Evolutionary conservation across 2,888 invertebrate genomes (phyloP).

Genomic region (Empis stercorea): DNA sequence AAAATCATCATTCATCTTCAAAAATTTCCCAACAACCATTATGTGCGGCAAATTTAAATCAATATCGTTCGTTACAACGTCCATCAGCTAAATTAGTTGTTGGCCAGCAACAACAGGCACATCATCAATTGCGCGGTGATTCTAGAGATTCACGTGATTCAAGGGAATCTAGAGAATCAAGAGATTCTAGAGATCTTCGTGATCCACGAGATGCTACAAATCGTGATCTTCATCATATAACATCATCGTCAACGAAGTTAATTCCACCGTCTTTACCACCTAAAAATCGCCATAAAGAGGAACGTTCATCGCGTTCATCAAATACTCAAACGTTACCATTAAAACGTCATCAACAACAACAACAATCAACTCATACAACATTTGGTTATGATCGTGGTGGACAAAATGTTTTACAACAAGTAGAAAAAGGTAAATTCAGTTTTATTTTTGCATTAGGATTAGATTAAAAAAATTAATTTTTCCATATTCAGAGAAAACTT

Average conservation of each 20-base stretch:
- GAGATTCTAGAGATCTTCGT: background rate
- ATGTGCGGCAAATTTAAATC: conserved; percentile 38
- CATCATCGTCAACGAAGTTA: conserved; percentile 9
- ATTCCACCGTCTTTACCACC: conserved; percentile 34
- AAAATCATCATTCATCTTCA: conserved; percentile 16
- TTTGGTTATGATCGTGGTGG: conserved; percentile 27
- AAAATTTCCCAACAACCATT: conserved; percentile 35
- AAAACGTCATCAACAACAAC: conserved; percentile 21
- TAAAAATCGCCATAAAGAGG: conserved; percentile 33
- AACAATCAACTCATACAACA: conserved; percentile 21
- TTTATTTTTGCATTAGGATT: too few species aligned
- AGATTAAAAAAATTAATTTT: conserved; percentile 23
- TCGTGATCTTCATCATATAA: background rate
- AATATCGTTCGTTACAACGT: conserved; percentile 46
- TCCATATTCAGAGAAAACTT: background rate
- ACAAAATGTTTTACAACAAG: conserved; percentile 8
- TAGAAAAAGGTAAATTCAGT: too few species aligned
- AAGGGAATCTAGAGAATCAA: background rate
- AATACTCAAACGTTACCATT: conserved; percentile 34
- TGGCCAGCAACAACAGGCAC: background rate
- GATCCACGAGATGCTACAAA: background rate
- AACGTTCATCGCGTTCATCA: conserved; percentile 20
- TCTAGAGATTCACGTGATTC: background rate
- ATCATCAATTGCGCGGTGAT: too few species aligned
- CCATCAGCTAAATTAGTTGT: conserved; percentile 25